These are phyloP conservation scores for Neelides folsomi DNA, from an alignment of 2,888 invertebrate species.

Conservation along the genomic window DNA sequence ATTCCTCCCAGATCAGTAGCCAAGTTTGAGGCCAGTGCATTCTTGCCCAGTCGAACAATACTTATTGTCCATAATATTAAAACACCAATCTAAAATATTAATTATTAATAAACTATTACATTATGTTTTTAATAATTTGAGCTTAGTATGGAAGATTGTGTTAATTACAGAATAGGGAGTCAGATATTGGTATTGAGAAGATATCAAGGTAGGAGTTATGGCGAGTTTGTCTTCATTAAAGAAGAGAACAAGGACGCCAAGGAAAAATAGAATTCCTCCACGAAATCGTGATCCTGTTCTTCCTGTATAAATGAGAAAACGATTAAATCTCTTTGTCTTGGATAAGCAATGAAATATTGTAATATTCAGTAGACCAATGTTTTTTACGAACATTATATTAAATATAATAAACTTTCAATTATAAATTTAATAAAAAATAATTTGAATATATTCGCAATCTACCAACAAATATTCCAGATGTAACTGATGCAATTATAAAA, in stretches of 20 bases:
- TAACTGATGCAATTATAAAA: conserved; percentile 21
- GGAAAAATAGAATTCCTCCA: conserved; percentile 22
- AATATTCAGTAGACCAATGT: too few relatives aligned
- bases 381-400: too few relatives aligned
- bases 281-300: conserved; percentile 23
- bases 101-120: background rate
- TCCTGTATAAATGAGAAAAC: conserved; percentile 7
- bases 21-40: conserved; percentile 35
- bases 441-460: too few relatives aligned
- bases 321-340: too few relatives aligned
- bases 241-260: conserved; percentile 17
- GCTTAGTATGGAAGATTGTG: too few relatives aligned
- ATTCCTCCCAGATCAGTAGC: conserved; percentile 45
- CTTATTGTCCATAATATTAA: conserved; percentile 20
- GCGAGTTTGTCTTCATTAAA: conserved; percentile 10
- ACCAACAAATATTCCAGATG: conserved; percentile 23
- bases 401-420: too few relatives aligned
- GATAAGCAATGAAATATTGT: too few relatives aligned
- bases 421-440: too few relatives aligned
- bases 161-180: too few relatives aligned
- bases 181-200: background rate
- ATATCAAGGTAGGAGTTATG: conserved; percentile 1
- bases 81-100: conserved; percentile 14
- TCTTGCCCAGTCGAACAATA: conserved; percentile 26
- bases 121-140: too few relatives aligned